Evolutionary conservation across 2,797 vertebrate species (phyloP), one percentile per base, ranked within the genome.

Genomic region (Graptemys geographica): DNA sequence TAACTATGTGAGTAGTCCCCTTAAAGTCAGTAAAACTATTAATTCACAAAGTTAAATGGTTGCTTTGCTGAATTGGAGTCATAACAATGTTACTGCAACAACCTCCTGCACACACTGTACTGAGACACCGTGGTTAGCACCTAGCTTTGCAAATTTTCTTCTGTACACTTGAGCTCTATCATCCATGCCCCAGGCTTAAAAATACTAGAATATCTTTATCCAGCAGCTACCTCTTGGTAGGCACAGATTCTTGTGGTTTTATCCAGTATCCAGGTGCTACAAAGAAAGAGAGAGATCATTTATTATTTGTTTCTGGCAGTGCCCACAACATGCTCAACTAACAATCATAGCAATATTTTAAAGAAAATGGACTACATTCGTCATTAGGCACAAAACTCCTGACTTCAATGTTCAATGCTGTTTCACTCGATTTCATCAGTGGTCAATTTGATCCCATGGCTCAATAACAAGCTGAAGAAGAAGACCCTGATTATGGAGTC

Each of bases 161-260:
- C 79, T 55, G 23, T 47, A 74, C 7, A 37, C 11, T 80, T 89
- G 52, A 21, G 89, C 86, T 96, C 83, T 69, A 33, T 90, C 51
- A 89, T 62, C 19, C 33, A 89, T 81, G 82, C 72, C 31, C 4
- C 37, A 81, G 65, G 74, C n/a, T 72, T 23, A 25, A 2, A 28
- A 57, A 85, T 18, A 53, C 78, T 85, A 72, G 23, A 4, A 4
- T 28, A 18, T 52, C 83, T 49, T 65, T 21, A 59, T 85, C 92
- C 88, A 76, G 90, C 51, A 37, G 94, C 97, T 99, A 99, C 97
- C 98, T 99, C 98, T 99, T 99, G 95, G 97, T 97, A 80, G 98
- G 95, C 41, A 98, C 87, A n/a, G 97, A 95, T 88, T 98, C 98
- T 95, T 99, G 99, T 74, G 98, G 98, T 96, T 98, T 98, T 89